Base-by-base conservation (phyloP, 2,113 vertebrate species). In the Seriola dumerili region DNA sequence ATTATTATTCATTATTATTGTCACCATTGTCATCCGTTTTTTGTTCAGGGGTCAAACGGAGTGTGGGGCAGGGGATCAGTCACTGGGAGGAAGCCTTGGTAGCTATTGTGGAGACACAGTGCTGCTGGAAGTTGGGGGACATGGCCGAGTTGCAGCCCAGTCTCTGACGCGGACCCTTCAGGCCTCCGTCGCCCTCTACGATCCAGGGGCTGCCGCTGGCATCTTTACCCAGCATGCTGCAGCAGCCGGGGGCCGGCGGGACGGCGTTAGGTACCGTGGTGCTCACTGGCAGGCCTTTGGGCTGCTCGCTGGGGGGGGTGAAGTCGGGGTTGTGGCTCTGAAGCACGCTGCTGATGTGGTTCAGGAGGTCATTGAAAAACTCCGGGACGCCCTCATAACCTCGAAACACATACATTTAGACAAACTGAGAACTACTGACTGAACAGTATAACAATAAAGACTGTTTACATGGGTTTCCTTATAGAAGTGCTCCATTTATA, bases 21-120 rank as follows among this genome's bases (percentile, higher is more conserved):
- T 92, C 89, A 90, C 86, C 83, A 85, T 88, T 86, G 80, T 89
- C 67, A 85, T 92, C 82, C 65, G 50, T 82, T 92, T 68, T 86
- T 87, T 89, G 88, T 91, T 93, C 69, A 46, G 86, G 84, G 74
- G 38, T 81, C 66, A 81, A 67, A 76, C 54, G 65, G 78, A 52
- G 76, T 54, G 10, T 65, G 63, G 66, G n/a, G 68, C 12, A 1
- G 23, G 64, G 68, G 34, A 9, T 71, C 73, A 92, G 95, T 96
- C 97, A 99, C 94, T 99, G 98, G 73, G 98, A 99, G 55, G 98
- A 99, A 71, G 98, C 98, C 94, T 99, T 99, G 72, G 98, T 99
- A 76, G 98, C 96, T 95, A 99, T 94, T 0, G 97, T 97, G 83
- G 97, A 96, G 50, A 99, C 98, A 5, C 98, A 99, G 94, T 99